phyloP scores from a whole-genome alignment of 2,888 invertebrate genomes.

The Busseola fusca region DNA sequence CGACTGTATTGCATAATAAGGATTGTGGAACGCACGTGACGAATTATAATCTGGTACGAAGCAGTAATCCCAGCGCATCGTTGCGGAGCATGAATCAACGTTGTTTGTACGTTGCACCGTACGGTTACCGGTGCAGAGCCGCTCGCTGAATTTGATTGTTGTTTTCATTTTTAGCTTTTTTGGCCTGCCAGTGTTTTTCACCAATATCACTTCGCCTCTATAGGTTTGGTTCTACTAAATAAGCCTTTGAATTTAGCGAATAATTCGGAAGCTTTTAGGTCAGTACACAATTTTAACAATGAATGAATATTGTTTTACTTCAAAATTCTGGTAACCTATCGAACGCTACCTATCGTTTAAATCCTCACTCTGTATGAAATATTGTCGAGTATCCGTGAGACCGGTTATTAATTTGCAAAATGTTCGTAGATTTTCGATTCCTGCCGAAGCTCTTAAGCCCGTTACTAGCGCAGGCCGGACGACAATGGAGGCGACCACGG shows the following conservation, averaged over 20 bases:
- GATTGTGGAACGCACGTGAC: slow-evolving; percentile 72
- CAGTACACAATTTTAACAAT: slow-evolving; percentile 4
- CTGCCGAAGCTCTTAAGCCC: slow-evolving; percentile 79
- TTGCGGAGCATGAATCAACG: slow-evolving; percentile 70
- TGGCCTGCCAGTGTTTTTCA: slow-evolving; percentile 13
- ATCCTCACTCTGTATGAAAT: slow-evolving; percentile 43
- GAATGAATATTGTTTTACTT: slow-evolving; percentile 41
- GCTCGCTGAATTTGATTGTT: slow-evolving; percentile 55
- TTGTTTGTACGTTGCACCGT: slow-evolving; percentile 65
- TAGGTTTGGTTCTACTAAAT: slow-evolving; percentile 16
- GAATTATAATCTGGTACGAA: slow-evolving; percentile 77
- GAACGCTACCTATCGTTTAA: slow-evolving; percentile 41
- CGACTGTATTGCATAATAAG: slow-evolving; percentile 68
- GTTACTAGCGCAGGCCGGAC: slow-evolving; percentile 74
- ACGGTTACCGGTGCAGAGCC: slow-evolving; percentile 42
- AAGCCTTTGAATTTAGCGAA: slow-evolving; percentile 20
- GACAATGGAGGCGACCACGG: slow-evolving; percentile 80
- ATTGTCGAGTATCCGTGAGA: slow-evolving; percentile 64
- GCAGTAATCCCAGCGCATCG: slow-evolving; percentile 72
- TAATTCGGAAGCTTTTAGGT: slow-evolving; percentile 13
- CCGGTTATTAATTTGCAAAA: slow-evolving; percentile 84
- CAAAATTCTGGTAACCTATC: slow-evolving; percentile 22
- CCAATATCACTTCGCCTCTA: slow-evolving; percentile 20
- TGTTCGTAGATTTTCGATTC: slow-evolving; percentile 73
- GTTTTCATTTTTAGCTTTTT: slow-evolving; percentile 47